These are phyloP conservation scores for Sebastes glaucus DNA, from an alignment of 2,797 vertebrate species.

Conservation along the genomic window DNA sequence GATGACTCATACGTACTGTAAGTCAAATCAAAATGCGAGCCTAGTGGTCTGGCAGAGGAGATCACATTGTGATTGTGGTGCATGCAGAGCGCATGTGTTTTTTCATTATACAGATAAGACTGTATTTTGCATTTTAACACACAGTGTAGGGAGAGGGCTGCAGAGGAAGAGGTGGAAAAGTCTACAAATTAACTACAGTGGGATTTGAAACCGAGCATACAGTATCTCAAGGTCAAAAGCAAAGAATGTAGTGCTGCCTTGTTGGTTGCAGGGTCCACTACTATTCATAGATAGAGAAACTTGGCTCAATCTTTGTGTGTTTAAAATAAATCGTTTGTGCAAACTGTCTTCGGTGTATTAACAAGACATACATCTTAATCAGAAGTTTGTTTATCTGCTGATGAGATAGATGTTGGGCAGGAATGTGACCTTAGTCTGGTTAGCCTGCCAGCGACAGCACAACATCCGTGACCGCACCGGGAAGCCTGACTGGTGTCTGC, in stretches of 20 bases:
- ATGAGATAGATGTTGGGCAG: constrained; percentile 11
- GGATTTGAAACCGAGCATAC: not conserved
- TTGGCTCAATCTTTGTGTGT: not conserved
- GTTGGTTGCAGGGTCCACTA: not conserved
- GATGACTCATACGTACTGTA: constrained; percentile 25
- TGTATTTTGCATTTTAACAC: constrained; percentile 1
- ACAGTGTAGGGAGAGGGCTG: not conserved
- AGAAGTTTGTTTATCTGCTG: constrained; percentile 30
- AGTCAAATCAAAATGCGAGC: not conserved
- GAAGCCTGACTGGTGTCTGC: constrained; percentile 43
- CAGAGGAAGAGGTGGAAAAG: not conserved
- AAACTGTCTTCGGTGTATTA: not conserved
- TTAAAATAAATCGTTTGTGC: not conserved
- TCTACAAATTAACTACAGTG: not conserved
- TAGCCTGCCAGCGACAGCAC: constrained; percentile 36
- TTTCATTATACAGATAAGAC: not conserved
- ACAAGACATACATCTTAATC: constrained; percentile 13
- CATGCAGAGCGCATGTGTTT: not conserved
- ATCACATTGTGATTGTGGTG: not conserved
- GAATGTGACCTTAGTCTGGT: constrained; percentile 59
- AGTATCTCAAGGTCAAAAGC: constrained; percentile 48
- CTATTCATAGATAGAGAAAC: not conserved
- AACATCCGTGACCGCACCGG: constrained; percentile 46
- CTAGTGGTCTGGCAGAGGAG: not conserved
- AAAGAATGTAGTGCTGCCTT: not conserved